Evolutionary conservation across 2,888 invertebrate genomes (phyloP), one percentile per base, ranked within the genome.

Genomic region (Iphiclides podalirius): DNA sequence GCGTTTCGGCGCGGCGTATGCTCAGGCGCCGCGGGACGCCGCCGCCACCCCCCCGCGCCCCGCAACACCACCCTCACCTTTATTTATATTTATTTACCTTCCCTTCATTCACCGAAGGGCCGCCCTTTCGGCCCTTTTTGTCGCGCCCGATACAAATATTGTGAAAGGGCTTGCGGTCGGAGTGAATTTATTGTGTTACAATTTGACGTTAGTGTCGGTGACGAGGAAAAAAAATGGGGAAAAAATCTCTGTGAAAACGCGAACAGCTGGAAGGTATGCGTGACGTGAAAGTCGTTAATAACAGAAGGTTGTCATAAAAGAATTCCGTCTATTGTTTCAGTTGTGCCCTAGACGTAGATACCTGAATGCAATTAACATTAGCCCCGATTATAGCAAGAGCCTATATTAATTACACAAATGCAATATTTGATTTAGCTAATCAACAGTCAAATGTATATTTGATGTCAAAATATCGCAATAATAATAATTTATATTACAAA

Each of bases 71-170:
- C 76, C 79, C 72, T 79, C 72, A 76, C 80, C 84, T 86, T 87
- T 86, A 88, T 87, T 88, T 87, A 86, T 88, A 85, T 87, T 88
- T 88, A 88, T 88, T 88, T 88, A 87, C 86, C 86, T 86, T 85
- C 86, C 85, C 84, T 87, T 86, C 87, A 87, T 87, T 87, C 85
- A 87, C 78, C 76, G 74, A 79, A 79, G 73, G 80, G 83, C 85
- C 86, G 84, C 88, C 81, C 85, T 86, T 86, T 85, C 84, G 86
- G 77, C 80, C 78, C 85, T 88, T 88, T 88, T 87, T 87, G 86
- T 80, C 83, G 77, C 77, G 72, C 72, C 79, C 80, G 86, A 80
- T 80, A 87, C 86, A 87, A 88, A 88, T 86, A 87, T 87, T 88
- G 83, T 88, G 85, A 87, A 86, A 83, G 83, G 78, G 61, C 73